phyloP scores from a whole-genome alignment of 2,113 vertebrate genomes.

The Cranoglanis bouderius region DNA sequence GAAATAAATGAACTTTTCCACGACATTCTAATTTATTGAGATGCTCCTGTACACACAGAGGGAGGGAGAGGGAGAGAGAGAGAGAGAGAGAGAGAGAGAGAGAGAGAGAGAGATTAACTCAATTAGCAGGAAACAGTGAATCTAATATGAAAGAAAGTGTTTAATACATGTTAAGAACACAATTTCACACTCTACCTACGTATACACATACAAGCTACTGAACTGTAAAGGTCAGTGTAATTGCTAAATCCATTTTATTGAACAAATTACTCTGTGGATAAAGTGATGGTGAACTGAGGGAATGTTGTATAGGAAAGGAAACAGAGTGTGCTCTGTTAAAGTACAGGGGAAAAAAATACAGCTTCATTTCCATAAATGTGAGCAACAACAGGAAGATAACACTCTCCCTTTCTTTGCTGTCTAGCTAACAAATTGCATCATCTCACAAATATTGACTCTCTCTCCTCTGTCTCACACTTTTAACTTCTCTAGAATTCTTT shows the following conservation, averaged over 20 bases:
- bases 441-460: slow-evolving; percentile 16
- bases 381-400: not conserved
- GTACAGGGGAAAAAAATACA: slow-evolving; percentile 13
- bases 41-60: too few relatives aligned
- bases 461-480: slow-evolving; percentile 14
- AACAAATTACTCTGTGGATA: not conserved
- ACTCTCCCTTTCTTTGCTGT: not conserved
- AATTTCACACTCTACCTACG: not conserved
- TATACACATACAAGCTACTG: not conserved
- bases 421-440: slow-evolving; percentile 12
- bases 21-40: too few relatives aligned
- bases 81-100: too few relatives aligned
- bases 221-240: not conserved
- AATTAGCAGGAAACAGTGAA: not conserved
- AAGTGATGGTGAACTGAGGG: not conserved
- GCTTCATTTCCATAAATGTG: slow-evolving; percentile 44
- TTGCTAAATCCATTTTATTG: slow-evolving; percentile 1
- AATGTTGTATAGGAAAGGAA: not conserved
- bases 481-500: not conserved
- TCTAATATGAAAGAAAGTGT: not conserved
- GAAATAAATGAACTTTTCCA: too few relatives aligned
- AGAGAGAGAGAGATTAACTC: too few relatives aligned
- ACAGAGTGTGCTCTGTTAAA: slow-evolving; percentile 7
- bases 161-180: not conserved
- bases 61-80: too few relatives aligned